These are phyloP conservation scores for Peromyscus attwateri DNA, from an alignment of 2,797 vertebrate species.

Conservation along the genomic window DNA sequence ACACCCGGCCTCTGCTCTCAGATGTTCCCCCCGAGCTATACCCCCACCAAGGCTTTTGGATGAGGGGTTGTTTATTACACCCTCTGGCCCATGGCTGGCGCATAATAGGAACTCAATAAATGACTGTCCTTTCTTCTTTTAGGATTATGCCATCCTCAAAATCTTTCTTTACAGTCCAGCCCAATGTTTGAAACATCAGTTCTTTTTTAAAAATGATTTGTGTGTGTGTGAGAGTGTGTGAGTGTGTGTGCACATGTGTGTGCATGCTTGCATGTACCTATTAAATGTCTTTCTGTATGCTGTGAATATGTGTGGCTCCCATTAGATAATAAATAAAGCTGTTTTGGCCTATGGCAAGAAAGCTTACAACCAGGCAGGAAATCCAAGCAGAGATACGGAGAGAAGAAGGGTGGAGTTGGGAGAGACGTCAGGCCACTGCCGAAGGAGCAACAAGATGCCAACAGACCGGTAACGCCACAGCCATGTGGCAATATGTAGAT, in stretches of 20 bases:
- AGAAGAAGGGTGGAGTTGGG: too few species aligned
- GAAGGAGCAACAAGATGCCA: too few species aligned
- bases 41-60: background rate
- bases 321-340: too few species aligned
- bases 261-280: background rate
- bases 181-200: background rate
- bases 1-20: background rate
- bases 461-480: too few species aligned
- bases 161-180: background rate
- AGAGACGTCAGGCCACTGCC: too few species aligned
- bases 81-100: background rate
- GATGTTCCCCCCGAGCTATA: background rate
- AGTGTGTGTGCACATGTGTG: background rate
- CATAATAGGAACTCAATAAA: background rate
- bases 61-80: background rate
- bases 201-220: background rate
- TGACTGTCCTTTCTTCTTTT: background rate
- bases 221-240: background rate
- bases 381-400: too few species aligned
- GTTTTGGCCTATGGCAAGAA: too few species aligned
- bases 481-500: too few species aligned
- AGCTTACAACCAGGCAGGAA: too few species aligned
- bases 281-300: too few species aligned
- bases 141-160: background rate
- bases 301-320: too few species aligned